Evolutionary conservation across 2,113 vertebrate genomes (phyloP).

Genomic region (Halcyon senegalensis): DNA sequence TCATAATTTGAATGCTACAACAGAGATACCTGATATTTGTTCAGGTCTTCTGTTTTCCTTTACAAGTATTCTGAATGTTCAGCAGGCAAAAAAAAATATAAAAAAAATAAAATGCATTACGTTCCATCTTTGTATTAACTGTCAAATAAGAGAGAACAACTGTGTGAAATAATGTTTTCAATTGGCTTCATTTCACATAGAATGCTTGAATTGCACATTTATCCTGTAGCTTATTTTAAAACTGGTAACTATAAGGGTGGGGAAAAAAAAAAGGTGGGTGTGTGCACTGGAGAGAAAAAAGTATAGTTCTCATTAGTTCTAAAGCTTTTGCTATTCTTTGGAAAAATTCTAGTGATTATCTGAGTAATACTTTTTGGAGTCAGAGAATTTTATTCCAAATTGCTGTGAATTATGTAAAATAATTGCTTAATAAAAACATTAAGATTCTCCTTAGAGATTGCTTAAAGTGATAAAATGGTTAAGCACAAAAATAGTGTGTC

Average conservation of each 20-base stretch:
- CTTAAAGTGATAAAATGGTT: not conserved
- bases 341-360: not conserved
- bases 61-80: not conserved
- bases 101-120: not conserved
- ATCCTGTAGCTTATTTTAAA: not conserved
- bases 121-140: not conserved
- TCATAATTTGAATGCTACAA: not conserved
- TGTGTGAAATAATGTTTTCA: not conserved
- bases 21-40: not conserved
- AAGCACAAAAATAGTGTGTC: not conserved
- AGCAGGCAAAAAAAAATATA: not conserved
- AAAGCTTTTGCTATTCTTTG: not conserved
- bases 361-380: not conserved
- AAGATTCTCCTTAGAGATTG: not conserved
- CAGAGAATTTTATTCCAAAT: not conserved
- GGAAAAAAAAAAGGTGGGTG: too few species aligned
- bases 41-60: not conserved
- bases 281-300: too few species aligned
- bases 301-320: not conserved
- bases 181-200: not conserved
- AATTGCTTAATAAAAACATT: not conserved
- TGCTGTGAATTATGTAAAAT: not conserved
- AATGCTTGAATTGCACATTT: not conserved
- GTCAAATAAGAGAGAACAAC: not conserved
- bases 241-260: not conserved